Conservation (phyloP, 2,797 vertebrate species). For the Phaenicophaeus curvirostris region DNA sequence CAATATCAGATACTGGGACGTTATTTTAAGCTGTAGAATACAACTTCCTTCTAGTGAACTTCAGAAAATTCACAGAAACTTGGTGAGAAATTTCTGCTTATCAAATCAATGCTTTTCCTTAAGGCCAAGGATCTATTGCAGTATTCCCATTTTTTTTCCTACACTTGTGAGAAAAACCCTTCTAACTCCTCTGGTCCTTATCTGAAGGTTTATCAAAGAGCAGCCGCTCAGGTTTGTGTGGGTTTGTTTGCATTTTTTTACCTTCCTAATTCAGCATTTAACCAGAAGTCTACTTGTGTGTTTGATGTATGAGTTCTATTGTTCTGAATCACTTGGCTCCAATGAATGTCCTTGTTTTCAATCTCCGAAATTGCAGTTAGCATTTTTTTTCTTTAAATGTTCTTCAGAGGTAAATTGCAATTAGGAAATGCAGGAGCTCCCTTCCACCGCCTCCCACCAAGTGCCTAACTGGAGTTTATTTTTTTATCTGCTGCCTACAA, state of each 20-base stretch:
- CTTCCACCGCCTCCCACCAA: accelerated
- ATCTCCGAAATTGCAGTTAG: not conserved
- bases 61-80: not conserved
- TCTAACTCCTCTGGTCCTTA: not conserved
- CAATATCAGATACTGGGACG: not conserved
- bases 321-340: not conserved
- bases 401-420: not conserved
- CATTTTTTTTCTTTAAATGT: not conserved
- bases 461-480: not conserved
- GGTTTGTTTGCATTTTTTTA: too few species aligned
- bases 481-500: not conserved
- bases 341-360: not conserved
- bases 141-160: not conserved
- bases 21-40: not conserved
- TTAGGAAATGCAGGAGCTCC: not conserved
- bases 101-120: not conserved
- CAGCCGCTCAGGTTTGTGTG: not conserved
- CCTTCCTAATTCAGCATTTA: not conserved
- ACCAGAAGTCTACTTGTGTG: accelerated
- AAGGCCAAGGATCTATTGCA: not conserved
- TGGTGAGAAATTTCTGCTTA: not conserved
- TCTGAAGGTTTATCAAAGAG: not conserved
- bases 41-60: not conserved
- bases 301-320: not conserved
- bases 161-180: not conserved